These are phyloP conservation scores for Parasteatoda tepidariorum DNA, from an alignment of 1,140 invertebrate species.

Conservation along the genomic window DNA sequence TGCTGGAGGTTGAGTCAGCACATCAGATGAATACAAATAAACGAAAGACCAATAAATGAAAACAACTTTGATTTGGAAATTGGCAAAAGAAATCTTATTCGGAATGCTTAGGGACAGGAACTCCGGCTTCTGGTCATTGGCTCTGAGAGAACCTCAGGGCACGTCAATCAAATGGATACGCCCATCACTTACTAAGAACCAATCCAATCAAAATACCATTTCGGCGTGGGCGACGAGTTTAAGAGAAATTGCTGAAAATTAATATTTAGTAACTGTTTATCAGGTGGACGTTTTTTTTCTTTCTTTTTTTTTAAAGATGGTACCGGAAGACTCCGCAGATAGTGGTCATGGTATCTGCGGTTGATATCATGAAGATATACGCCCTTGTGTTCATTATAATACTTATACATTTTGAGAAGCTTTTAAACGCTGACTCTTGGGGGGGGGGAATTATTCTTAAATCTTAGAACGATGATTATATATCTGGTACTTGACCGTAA, in stretches of 20 bases:
- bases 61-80: constrained; percentile 5
- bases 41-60: constrained; percentile 8
- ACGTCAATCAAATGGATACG: constrained; percentile 44
- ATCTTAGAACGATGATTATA: too few species aligned
- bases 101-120: constrained; percentile 25
- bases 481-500: too few species aligned
- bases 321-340: not conserved
- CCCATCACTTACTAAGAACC: constrained; percentile 32
- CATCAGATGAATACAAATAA: constrained; percentile 34
- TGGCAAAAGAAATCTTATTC: constrained; percentile 26
- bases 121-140: constrained; percentile 54
- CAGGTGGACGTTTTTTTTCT: not conserved
- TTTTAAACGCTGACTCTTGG: too few species aligned
- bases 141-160: constrained; percentile 19
- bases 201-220: constrained; percentile 29
- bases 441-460: too few species aligned
- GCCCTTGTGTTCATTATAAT: too few species aligned
- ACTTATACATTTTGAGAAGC: too few species aligned
- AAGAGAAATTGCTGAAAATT: not conserved
- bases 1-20: constrained; percentile 1
- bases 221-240: constrained; percentile 34
- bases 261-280: not conserved
- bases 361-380: too few species aligned
- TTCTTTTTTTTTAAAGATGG: too few species aligned
- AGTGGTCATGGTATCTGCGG: too few species aligned